phyloP scores from a whole-genome alignment of 2,888 invertebrate genomes.

The Acronicta leporina region DNA sequence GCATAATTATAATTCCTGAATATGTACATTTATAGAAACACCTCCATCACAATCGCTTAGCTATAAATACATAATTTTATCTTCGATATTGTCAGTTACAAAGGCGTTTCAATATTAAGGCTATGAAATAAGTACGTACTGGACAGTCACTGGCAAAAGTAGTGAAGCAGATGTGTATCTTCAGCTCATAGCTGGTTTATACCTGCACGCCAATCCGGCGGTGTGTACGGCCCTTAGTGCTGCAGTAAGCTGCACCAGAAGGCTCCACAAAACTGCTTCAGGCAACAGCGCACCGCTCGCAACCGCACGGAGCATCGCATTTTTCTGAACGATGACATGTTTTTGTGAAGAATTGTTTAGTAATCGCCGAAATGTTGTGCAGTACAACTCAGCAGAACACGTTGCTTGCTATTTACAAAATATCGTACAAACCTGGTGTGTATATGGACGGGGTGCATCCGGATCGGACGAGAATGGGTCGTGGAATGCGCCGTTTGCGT shows the following conservation, averaged over 20 bases:
- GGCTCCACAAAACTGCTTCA: conserved; percentile 98
- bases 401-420: neutral
- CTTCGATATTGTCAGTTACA: neutral
- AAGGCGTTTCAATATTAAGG: neutral
- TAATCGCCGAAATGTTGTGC: neutral
- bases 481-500: conserved; percentile 71
- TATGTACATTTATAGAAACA: too few relatives aligned
- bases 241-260: conserved; percentile 98
- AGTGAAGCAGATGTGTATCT: conserved; percentile 6
- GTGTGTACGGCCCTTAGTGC: conserved; percentile 97
- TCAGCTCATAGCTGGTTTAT: conserved; percentile 16
- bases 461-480: conserved; percentile 95
- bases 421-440: conserved; percentile 89
- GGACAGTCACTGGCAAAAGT: neutral
- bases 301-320: conserved; percentile 93
- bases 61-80: neutral
- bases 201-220: conserved; percentile 90
- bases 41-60: neutral
- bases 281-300: conserved; percentile 93
- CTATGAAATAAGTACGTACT: conserved; percentile 5
- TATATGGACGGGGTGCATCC: conserved; percentile 93
- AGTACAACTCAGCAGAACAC: neutral
- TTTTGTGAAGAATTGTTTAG: neutral
- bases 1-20: too few relatives aligned
- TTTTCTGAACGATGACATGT: conserved; percentile 85